Conservation (phyloP, 2,797 vertebrate species). For the Taenioides sp. region DNA sequence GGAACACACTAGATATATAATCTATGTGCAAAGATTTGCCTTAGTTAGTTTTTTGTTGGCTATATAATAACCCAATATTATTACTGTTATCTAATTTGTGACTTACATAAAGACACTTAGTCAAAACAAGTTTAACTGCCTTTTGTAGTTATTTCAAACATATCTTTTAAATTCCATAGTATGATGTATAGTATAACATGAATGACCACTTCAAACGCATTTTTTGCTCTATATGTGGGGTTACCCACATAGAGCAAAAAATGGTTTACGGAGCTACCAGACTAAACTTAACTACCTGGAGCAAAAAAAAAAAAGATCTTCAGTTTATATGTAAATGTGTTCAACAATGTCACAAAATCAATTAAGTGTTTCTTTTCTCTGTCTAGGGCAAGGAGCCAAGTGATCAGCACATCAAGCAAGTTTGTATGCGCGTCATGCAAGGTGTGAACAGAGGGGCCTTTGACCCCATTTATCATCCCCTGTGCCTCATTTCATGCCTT, state of each 20-base stretch:
- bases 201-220: background rate
- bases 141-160: background rate
- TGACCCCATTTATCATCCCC: constrained; percentile 58
- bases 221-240: background rate
- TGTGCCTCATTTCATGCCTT: constrained; percentile 54
- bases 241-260: too few relatives aligned
- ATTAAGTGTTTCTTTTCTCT: constrained; percentile 29
- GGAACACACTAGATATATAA: background rate
- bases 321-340: constrained; percentile 21
- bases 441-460: constrained; percentile 78
- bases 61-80: background rate
- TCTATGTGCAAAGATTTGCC: background rate
- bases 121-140: background rate
- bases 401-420: constrained; percentile 95
- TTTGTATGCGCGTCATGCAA: constrained; percentile 99
- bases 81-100: background rate
- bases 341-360: constrained; percentile 26
- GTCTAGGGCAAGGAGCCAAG: constrained; percentile 91
- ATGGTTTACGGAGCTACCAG: too few relatives aligned
- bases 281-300: background rate
- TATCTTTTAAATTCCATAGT: background rate
- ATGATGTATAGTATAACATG: background rate
- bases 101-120: too few relatives aligned
- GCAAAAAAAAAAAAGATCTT: background rate
- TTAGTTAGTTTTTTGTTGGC: background rate